Evolutionary conservation across 2,113 vertebrate genomes (phyloP).

Genomic region (Lepus timidus): DNA sequence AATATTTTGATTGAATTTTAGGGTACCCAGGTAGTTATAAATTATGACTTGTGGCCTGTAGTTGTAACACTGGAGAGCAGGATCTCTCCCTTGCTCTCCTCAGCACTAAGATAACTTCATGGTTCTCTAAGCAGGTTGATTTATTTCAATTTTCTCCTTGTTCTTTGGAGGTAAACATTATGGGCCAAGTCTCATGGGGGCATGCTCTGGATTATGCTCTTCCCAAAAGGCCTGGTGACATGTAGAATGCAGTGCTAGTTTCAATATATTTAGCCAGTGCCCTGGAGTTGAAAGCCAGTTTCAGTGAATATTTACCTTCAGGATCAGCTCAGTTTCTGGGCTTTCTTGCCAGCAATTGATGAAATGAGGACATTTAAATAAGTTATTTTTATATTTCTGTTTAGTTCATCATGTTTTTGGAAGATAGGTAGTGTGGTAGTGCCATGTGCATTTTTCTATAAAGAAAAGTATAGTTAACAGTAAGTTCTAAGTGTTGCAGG

Average conservation of each 20-base stretch:
- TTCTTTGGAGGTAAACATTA: neutral
- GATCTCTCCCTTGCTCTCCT: neutral
- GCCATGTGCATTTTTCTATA: neutral
- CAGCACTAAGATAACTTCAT: neutral
- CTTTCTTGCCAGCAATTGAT: neutral
- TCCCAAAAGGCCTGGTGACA: neutral
- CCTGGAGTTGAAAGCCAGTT: neutral
- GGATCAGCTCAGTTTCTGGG: neutral
- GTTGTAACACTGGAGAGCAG: neutral
- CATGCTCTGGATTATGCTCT: neutral
- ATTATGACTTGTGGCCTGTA: neutral
- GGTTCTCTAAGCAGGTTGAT: neutral
- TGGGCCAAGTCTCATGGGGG: neutral
- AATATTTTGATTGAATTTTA: neutral
- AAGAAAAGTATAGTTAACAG: no score
- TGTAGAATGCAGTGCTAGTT: neutral
- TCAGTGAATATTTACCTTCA: fast-evolving
- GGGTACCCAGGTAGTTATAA: neutral
- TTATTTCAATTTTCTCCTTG: neutral
- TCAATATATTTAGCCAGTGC: neutral
- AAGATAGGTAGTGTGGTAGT: neutral
- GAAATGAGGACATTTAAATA: neutral
- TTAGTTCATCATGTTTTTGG: neutral
- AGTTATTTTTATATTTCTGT: neutral
- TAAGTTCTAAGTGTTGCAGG: no score